phyloP scores from a whole-genome alignment of 35 echinoderm and acorn worm species.

The Heliocidaris erythrogramma region DNA sequence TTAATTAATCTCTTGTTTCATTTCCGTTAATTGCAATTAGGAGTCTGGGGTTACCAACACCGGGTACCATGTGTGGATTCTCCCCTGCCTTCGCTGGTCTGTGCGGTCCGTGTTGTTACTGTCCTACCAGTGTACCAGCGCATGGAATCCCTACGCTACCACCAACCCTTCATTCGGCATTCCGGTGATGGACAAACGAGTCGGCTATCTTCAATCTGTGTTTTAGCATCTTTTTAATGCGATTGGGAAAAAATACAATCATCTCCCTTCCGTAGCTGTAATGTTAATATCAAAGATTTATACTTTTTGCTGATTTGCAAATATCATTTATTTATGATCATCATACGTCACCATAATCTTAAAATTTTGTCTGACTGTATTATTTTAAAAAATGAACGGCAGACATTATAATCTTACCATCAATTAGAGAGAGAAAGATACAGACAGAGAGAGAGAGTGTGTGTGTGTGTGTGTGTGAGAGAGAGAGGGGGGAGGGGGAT shows the following conservation, averaged over 20 bases:
- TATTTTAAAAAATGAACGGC: not conserved
- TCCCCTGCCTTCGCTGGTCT: constrained; percentile 35
- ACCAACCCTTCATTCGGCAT: not conserved
- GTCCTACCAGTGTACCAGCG: constrained; percentile 33
- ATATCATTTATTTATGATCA: not conserved
- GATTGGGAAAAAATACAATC: not conserved
- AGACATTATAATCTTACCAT: not conserved
- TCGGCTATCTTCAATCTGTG: not conserved
- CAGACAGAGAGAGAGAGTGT: not conserved
- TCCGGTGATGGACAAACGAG: not conserved
- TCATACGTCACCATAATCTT: not conserved
- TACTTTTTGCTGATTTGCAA: not conserved
- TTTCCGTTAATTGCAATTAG: not conserved
- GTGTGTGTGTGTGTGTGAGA: not conserved
- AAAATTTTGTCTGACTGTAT: not conserved
- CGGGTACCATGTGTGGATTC: constrained; percentile 36
- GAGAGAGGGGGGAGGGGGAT: not conserved
- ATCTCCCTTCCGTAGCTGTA: not conserved
- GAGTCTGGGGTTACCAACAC: constrained; percentile 34
- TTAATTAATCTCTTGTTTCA: not conserved
- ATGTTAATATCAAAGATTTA: not conserved
- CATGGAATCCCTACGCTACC: not conserved
- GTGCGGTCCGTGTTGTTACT: constrained; percentile 28
- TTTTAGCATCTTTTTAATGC: not conserved
- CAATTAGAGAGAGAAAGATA: not conserved